Evolutionary conservation across 2,888 invertebrate species (phyloP).

Genomic region (Oxycera nigricornis): DNA sequence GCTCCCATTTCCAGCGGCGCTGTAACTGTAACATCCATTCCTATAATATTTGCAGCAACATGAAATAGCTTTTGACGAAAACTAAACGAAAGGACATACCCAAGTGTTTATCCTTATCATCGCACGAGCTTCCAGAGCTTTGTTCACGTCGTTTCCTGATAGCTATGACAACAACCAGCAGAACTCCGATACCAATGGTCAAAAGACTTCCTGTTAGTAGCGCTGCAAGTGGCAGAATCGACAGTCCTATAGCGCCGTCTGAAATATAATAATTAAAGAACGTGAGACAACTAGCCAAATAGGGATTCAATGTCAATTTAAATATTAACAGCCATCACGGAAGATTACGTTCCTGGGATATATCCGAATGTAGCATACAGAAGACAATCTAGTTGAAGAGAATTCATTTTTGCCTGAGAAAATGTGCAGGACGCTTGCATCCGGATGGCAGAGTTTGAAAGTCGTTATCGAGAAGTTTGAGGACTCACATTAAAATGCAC

Average conservation of each 20-base stretch:
- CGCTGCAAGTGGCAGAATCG: constrained; percentile 75
- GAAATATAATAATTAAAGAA: constrained; percentile 49
- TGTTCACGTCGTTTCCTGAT: constrained; percentile 68
- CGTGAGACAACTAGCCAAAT: not conserved
- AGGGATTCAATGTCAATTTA: constrained; percentile 12
- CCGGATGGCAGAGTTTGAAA: not conserved
- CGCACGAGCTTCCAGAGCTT: constrained; percentile 65
- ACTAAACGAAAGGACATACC: constrained; percentile 51
- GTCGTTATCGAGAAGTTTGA: not conserved
- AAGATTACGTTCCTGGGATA: too few relatives aligned
- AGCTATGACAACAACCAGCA: constrained; percentile 71
- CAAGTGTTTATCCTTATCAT: constrained; percentile 63
- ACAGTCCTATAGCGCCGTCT: constrained; percentile 75
- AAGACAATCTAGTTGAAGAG: too few relatives aligned
- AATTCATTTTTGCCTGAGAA: too few relatives aligned
- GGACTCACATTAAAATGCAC: not conserved
- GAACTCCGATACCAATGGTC: constrained; percentile 69
- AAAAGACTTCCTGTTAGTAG: constrained; percentile 72
- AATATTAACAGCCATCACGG: constrained; percentile 13
- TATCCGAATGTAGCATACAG: too few relatives aligned
- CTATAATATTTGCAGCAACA: constrained; percentile 48
- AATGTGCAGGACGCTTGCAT: too few relatives aligned
- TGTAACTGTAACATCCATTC: constrained; percentile 63
- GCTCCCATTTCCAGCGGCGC: constrained; percentile 78
- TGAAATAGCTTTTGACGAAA: constrained; percentile 12